Evolutionary conservation across 2,888 invertebrate genomes (phyloP).

Genomic region (Parnassius glacialis): DNA sequence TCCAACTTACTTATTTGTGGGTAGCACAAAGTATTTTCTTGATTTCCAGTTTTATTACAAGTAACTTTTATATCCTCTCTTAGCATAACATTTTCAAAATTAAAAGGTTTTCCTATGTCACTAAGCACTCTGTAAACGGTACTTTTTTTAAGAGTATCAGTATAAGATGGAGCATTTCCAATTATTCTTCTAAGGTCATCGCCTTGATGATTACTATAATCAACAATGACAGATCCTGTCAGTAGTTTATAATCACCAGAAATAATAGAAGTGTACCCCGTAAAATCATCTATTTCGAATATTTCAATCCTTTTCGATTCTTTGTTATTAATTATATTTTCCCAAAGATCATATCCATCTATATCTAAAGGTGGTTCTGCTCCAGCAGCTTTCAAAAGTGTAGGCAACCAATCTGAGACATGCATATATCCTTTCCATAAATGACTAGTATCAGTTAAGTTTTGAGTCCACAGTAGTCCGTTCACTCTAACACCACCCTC

Average conservation of each 20-base stretch:
- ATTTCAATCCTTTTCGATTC: slow-evolving; percentile 50
- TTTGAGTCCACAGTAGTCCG: slow-evolving; percentile 85
- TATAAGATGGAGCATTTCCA: slow-evolving; percentile 49
- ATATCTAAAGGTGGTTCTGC: slow-evolving; percentile 45
- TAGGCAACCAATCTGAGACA: slow-evolving; percentile 91
- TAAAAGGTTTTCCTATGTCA: slow-evolving; percentile 41
- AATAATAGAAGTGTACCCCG: slow-evolving; percentile 52
- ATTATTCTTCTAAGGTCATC: slow-evolving; percentile 49
- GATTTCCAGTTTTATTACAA: slow-evolving; percentile 36
- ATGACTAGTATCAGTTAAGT: slow-evolving; percentile 58
- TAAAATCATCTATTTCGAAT: slow-evolving; percentile 61
- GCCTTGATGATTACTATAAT: slow-evolving; percentile 51
- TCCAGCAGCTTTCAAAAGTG: slow-evolving; percentile 75
- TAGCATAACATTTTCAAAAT: slow-evolving; percentile 35
- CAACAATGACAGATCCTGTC: slow-evolving; percentile 43
- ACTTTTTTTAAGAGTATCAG: slow-evolving; percentile 45
- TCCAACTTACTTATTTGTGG: slow-evolving; percentile 49
- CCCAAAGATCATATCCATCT: slow-evolving; percentile 65
- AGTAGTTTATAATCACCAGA: slow-evolving; percentile 58
- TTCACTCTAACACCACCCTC: slow-evolving; percentile 91
- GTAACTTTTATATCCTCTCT: slow-evolving; percentile 46
- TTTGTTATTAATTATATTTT: slow-evolving; percentile 48
- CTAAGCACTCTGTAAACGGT: slow-evolving; percentile 45
- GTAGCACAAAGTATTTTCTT: slow-evolving; percentile 41
- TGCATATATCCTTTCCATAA: slow-evolving; percentile 83